Conservation (phyloP, 2,113 vertebrate genomes). For the Gobius niger region DNA sequence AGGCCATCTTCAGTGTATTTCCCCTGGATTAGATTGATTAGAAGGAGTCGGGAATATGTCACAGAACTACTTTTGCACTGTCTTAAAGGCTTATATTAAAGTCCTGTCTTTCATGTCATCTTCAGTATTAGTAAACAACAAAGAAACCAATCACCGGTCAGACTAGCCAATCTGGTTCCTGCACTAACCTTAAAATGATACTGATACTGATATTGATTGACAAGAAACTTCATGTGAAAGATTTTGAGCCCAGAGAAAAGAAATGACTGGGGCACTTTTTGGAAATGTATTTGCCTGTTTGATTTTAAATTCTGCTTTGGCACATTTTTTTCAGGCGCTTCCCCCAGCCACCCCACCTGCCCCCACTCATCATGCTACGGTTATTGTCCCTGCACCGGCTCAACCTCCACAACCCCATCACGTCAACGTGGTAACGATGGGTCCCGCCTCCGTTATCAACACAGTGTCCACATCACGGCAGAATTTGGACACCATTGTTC, state of each 20-base stretch:
- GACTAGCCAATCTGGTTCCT: constrained; percentile 36
- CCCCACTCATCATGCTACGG: constrained; percentile 93
- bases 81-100: background rate
- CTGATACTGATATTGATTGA: constrained; percentile 52
- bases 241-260: constrained; percentile 14
- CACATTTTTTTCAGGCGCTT: constrained; percentile 75
- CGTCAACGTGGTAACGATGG: constrained; percentile 96
- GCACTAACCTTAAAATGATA: constrained; percentile 24
- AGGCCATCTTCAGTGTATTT: background rate
- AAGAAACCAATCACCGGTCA: too few species aligned
- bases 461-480: constrained; percentile 94
- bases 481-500: constrained; percentile 98
- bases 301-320: background rate
- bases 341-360: constrained; percentile 83
- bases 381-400: constrained; percentile 90
- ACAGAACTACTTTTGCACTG: too few species aligned
- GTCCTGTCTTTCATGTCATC: too few species aligned
- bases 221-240: constrained; percentile 8
- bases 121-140: too few species aligned
- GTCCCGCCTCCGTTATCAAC: constrained; percentile 93
- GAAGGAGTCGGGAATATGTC: too few species aligned
- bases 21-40: too few species aligned
- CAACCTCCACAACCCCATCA: constrained; percentile 86
- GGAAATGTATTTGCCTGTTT: too few species aligned
- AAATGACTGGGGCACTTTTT: constrained; percentile 16